Conservation (phyloP, 1,140 invertebrate species). For the Yoshiicerus persimilis region DNA sequence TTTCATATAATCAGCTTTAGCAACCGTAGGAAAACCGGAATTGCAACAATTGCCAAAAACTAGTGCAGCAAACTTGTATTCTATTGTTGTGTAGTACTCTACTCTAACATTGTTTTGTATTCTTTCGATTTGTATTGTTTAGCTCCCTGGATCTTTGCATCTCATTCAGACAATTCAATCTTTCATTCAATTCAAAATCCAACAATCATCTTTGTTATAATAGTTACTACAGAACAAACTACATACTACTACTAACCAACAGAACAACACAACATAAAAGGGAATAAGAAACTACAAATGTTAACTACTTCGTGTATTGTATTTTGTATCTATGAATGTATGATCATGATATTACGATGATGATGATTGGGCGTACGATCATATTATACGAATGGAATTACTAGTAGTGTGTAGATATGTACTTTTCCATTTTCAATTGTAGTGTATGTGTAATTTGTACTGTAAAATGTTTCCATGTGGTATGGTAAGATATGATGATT, state of each 20-base stretch:
- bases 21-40: background rate
- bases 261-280: too few species aligned
- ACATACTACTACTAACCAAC: background rate
- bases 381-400: too few species aligned
- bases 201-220: background rate
- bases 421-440: background rate
- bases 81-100: background rate
- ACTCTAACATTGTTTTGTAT: background rate
- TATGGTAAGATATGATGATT: background rate
- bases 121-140: background rate
- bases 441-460: background rate
- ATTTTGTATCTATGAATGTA: background rate
- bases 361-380: background rate
- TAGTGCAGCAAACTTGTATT: background rate
- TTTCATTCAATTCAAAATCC: background rate
- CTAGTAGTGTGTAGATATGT: too few species aligned
- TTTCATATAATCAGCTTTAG: background rate
- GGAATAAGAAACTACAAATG: too few species aligned
- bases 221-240: too few species aligned
- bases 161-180: background rate
- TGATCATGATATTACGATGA: background rate
- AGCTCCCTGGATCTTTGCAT: background rate
- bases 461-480: background rate
- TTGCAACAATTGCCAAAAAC: constrained; percentile 1
- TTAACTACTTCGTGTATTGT: too few species aligned